phyloP scores from a whole-genome alignment of 2,888 invertebrate species.

The Plebejus argus region DNA sequence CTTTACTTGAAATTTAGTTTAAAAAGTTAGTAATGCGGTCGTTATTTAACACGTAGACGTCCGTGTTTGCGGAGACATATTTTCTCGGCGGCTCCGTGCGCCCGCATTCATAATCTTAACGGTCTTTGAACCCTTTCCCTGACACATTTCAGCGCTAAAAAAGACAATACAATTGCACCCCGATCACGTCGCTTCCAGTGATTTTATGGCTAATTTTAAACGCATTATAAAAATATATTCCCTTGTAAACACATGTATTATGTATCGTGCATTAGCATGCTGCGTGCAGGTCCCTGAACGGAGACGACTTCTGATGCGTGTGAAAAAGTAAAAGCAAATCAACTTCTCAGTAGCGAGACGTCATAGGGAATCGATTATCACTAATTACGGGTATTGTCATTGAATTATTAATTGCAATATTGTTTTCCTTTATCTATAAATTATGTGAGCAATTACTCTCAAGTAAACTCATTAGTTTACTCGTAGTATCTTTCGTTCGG shows the following conservation, averaged over 20 bases:
- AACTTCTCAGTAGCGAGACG: constrained; percentile 37
- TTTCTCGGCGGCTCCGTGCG: constrained; percentile 68
- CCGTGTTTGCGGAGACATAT: constrained; percentile 70
- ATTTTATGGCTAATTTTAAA: constrained; percentile 60
- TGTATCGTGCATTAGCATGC: constrained; percentile 75
- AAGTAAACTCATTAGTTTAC: background rate
- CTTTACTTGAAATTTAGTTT: constrained; percentile 3
- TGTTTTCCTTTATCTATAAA: constrained; percentile 6
- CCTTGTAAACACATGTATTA: constrained; percentile 78
- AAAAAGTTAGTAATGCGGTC: constrained; percentile 38
- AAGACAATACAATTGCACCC: constrained; percentile 37
- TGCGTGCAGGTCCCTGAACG: constrained; percentile 58
- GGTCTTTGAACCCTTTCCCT: constrained; percentile 68
- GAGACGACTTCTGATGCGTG: constrained; percentile 69
- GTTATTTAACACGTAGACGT: constrained; percentile 61
- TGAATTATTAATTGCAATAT: constrained; percentile 17
- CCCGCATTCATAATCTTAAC: constrained; percentile 70
- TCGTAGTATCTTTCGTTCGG: background rate
- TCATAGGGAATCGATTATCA: constrained; percentile 16
- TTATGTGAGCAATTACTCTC: background rate
- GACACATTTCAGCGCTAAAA: constrained; percentile 54
- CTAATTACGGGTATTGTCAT: constrained; percentile 13
- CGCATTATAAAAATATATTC: constrained; percentile 66
- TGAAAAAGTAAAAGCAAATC: constrained; percentile 71
- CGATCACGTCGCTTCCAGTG: constrained; percentile 48